Base-by-base conservation (phyloP, 2,888 invertebrate species). In the Helobdella robusta region DNA sequence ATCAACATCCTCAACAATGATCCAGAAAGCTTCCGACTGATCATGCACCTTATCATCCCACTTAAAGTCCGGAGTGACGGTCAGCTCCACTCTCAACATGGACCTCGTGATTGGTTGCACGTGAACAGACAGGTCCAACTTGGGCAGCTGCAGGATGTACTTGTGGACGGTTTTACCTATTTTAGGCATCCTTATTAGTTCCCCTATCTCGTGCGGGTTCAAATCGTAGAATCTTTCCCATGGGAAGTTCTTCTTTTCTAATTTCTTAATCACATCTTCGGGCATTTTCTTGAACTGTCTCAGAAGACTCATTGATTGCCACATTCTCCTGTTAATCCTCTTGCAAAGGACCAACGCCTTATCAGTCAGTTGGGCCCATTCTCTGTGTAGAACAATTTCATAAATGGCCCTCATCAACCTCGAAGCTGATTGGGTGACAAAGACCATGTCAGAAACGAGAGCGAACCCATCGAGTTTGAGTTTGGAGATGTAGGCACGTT, bases 301-400 rank as follows among this genome's bases (percentile, higher is more conserved):
- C 18, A 98, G 82, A 1, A 98, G 98, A 1, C 93, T 94, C 94
- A 98, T 94, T 0, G 94, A 94, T 79, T 97, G 95, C 98, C 98
- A 99, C 94, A 97, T 95, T 36, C 97, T 84, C 0, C 92, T 85
- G 78, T 97, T 94, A 68, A 98, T 92, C 97, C 98, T 98, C 81
- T 99, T 99, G 81, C 95, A 95, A 5, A 98, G 83, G 0, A 92
- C 87, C 23, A 99, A 80, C 0, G 93, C 88, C 78, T 97, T 98
- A 77, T 97, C 95, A 0, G 94, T 91, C 63, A 99, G 78, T 74
- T 95, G 94, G 0, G 98, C 98, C 98, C 98, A 98, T 18, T 97
- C 90, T 36, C 89, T 80, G 75, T 81, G 84, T 50, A 98, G 79
- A 0, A 97, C 97, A 71, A 98, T 97, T 82, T 99, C 98, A 79